These are phyloP conservation scores for Drosophila nasuta DNA, from an alignment of 1,140 invertebrate genomes.

Conservation along the genomic window DNA sequence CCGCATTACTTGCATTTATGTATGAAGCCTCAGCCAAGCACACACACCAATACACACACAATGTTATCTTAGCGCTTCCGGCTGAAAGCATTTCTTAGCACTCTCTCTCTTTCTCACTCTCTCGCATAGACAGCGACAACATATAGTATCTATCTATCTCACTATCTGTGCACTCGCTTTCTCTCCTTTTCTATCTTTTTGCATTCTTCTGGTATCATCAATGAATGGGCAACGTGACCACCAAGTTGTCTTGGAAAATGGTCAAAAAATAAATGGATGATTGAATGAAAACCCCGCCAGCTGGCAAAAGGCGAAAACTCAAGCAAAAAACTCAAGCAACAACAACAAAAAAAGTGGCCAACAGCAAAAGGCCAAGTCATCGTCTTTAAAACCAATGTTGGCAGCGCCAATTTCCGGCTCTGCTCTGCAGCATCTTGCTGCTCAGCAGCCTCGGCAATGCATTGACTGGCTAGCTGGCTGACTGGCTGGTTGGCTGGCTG, in stretches of 20 bases:
- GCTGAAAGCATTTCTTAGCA: constrained; percentile 82
- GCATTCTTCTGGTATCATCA: constrained; percentile 51
- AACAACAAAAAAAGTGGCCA: constrained; percentile 52
- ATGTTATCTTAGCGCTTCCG: constrained; percentile 80
- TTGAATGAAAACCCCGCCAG: constrained; percentile 82
- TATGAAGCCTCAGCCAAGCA: constrained; percentile 66
- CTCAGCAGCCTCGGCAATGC: constrained; percentile 15
- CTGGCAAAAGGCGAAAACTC: constrained; percentile 71
- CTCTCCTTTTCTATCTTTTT: constrained; percentile 6
- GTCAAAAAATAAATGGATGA: constrained; percentile 83
- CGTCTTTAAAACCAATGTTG: constrained; percentile 81
- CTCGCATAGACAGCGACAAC: not conserved
- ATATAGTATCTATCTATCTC: constrained; percentile 9
- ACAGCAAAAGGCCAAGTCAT: constrained; percentile 79
- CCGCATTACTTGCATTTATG: constrained; percentile 83
- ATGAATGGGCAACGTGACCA: constrained; percentile 74
- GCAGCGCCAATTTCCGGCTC: constrained; percentile 75
- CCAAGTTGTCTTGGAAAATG: constrained; percentile 82
- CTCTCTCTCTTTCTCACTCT: constrained; percentile 23
- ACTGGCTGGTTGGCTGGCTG: no score
- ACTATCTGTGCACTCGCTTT: constrained; percentile 4
- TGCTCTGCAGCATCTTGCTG: constrained; percentile 27
- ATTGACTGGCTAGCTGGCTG: not conserved
- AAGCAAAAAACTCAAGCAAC: constrained; percentile 29
- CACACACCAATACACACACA: constrained; percentile 49